Evolutionary conservation across 2,113 vertebrate species (phyloP).

Genomic region (Dicentrarchus labrax): DNA sequence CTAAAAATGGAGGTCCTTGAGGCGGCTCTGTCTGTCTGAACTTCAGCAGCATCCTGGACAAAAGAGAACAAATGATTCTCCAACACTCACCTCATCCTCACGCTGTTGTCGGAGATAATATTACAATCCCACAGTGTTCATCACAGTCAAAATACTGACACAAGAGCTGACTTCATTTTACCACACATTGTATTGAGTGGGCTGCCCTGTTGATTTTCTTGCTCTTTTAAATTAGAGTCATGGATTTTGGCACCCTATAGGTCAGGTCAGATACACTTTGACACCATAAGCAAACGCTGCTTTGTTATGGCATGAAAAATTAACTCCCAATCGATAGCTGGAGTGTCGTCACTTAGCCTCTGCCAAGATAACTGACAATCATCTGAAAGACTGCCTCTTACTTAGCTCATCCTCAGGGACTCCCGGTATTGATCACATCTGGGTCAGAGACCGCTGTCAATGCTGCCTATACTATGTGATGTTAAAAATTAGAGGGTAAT

Average conservation of each 20-base stretch:
- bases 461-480: not conserved
- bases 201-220: constrained; percentile 8
- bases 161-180: constrained; percentile 3
- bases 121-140: not conserved
- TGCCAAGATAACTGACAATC: constrained; percentile 50
- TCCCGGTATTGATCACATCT: constrained; percentile 46
- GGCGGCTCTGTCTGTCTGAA: not conserved
- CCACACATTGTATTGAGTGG: not conserved
- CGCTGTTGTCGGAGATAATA: constrained; percentile 13
- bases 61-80: constrained; percentile 20
- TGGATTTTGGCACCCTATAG: constrained; percentile 17
- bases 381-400: constrained; percentile 52
- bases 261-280: constrained; percentile 31
- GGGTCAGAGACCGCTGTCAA: not conserved
- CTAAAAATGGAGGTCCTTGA: constrained; percentile 5
- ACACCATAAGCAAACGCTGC: constrained; percentile 29
- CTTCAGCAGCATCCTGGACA: constrained; percentile 12
- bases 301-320: constrained; percentile 44
- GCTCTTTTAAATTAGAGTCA: not conserved
- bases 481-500: not conserved
- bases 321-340: constrained; percentile 44
- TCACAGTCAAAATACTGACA: constrained; percentile 9
- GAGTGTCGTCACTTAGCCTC: constrained; percentile 29
- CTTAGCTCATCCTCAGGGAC: constrained; percentile 59
- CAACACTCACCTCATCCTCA: not conserved